phyloP scores from a whole-genome alignment of 2,888 invertebrate genomes.

The Pristionchus japonicus region DNA sequence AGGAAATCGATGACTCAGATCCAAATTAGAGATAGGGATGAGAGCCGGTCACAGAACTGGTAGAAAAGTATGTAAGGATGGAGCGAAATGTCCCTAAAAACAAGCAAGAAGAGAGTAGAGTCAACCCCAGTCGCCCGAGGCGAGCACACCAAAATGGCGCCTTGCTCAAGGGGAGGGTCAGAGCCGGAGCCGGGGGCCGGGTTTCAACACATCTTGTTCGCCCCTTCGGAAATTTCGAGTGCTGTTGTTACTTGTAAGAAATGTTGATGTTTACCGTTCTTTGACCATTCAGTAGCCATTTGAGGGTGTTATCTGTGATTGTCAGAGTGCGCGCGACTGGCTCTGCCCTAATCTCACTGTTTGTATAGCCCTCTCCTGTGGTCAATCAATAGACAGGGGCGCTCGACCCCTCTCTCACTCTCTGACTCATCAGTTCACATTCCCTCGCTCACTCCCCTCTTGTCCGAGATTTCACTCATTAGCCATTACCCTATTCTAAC shows the following conservation, averaged over 20 bases:
- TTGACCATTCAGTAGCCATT: slow-evolving; percentile 1
- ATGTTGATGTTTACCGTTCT: background rate
- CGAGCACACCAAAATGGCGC: background rate
- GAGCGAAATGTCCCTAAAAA: background rate
- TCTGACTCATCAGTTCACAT: slow-evolving; percentile 42
- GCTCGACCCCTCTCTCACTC: slow-evolving; percentile 13
- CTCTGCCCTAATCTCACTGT: slow-evolving; percentile 14
- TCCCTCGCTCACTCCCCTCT: slow-evolving; percentile 15
- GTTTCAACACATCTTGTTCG: too few relatives aligned
- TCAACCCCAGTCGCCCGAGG: background rate
- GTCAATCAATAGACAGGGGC: slow-evolving; percentile 36
- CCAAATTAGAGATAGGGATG: background rate
- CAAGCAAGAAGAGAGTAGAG: background rate
- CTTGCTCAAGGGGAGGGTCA: too few relatives aligned
- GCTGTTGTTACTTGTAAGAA: background rate
- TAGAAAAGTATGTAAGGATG: background rate
- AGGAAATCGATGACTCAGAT: background rate
- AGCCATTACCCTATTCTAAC: background rate
- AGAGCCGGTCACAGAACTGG: background rate
- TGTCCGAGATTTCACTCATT: slow-evolving; percentile 21
- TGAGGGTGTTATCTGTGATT: slow-evolving; percentile 29
- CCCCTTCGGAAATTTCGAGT: too few relatives aligned
- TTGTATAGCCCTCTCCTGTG: slow-evolving; percentile 18
- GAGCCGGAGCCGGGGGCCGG: too few relatives aligned
- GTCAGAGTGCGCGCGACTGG: slow-evolving; percentile 30